A percentile compares a stretch with the other conserved stretches of the same genome.
Conservation (phyloP, 2,888 invertebrate genomes). For the Eupithecia vulgata region DNA sequence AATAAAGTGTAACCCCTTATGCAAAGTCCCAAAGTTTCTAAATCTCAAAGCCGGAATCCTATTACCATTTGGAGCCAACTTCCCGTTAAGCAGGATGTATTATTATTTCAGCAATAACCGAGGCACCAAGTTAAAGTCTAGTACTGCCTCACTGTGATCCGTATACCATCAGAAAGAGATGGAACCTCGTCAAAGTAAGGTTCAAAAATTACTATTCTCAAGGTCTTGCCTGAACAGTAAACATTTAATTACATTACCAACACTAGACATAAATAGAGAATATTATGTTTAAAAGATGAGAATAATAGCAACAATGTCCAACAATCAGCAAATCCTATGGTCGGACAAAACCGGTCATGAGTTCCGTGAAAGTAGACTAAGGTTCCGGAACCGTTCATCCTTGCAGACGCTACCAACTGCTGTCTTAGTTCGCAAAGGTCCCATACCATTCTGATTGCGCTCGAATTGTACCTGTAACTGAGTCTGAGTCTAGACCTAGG, state of each 20-base stretch:
- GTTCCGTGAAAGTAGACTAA: too few relatives aligned
- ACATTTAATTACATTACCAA: too few relatives aligned
- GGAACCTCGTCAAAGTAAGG: not conserved
- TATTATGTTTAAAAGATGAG: too few relatives aligned
- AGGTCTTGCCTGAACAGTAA: too few relatives aligned
- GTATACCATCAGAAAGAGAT: not conserved
- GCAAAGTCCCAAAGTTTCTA: constrained; percentile 29
- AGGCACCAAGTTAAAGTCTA: constrained; percentile 42
- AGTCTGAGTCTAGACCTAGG: constrained; percentile 56
- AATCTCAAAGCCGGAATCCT: constrained; percentile 41
- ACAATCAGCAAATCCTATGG: too few relatives aligned
- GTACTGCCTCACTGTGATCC: constrained; percentile 31
- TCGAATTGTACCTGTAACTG: constrained; percentile 26
- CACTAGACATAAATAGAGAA: too few relatives aligned
- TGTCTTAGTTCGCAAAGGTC: not conserved
- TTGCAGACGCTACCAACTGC: not conserved
- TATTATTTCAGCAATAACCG: constrained; percentile 46
- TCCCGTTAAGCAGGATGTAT: constrained; percentile 44
- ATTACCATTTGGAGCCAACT: constrained; percentile 37
- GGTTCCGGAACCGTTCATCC: too few relatives aligned
- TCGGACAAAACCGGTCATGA: too few relatives aligned
- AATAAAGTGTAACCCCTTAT: constrained; percentile 22
- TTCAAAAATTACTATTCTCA: not conserved
- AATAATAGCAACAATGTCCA: too few relatives aligned
- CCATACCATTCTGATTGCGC: not conserved